A percentile compares a stretch with the other conserved stretches of the same genome.
Conservation (phyloP, 2,888 invertebrate genomes). For the Selenia dentaria region DNA sequence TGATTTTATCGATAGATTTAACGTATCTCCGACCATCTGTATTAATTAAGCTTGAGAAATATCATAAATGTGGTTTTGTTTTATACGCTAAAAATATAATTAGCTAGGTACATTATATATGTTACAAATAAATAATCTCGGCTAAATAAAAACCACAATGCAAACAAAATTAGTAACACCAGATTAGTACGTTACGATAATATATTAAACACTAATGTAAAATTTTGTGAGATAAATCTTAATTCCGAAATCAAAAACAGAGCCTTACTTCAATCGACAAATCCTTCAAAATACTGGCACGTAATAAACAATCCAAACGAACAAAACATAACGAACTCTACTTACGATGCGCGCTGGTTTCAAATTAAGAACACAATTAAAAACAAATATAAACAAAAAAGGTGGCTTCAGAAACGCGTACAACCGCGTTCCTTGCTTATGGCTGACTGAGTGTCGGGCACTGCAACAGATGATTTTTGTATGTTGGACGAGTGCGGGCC, state of each 20-base stretch:
- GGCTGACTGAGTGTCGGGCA: conserved; percentile 67
- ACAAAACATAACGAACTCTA: conserved; percentile 14
- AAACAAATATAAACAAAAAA: conserved; percentile 55
- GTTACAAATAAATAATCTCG: no score
- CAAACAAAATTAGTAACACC: no score
- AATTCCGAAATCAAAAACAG: conserved; percentile 2
- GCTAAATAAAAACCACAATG: no score
- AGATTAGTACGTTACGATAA: no score
- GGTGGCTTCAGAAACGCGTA: conserved; percentile 48
- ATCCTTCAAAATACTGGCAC: conserved; percentile 2
- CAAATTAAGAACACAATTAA: conserved; percentile 41
- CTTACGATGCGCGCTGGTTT: conserved; percentile 28
- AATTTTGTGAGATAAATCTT: no score
- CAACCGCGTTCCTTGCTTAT: conserved; percentile 48
- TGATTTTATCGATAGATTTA: no score
- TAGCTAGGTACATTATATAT: no score
- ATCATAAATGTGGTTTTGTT: no score
- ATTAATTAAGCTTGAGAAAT: no score
- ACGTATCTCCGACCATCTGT: no score
- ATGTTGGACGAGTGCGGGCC: conserved; percentile 38
- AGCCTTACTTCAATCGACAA: conserved; percentile 1
- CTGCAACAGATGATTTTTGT: conserved; percentile 78
- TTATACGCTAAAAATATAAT: no score
- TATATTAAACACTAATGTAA: no score
- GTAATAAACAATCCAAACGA: conserved; percentile 12